Conservation (phyloP, 1,140 invertebrate species). For the Campoletis sonorensis region DNA sequence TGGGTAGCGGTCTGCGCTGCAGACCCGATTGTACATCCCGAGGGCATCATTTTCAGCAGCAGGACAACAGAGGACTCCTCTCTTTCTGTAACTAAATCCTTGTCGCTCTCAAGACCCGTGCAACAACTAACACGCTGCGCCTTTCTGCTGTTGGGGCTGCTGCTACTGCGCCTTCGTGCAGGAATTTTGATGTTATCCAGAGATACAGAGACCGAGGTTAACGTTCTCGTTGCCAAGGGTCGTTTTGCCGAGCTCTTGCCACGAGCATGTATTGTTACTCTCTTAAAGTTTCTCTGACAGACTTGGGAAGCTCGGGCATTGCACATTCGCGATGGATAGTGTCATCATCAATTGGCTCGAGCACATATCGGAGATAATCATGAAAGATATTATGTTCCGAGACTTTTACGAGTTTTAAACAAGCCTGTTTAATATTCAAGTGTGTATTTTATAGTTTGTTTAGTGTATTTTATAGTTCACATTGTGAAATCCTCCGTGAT, state of each 20-base stretch:
- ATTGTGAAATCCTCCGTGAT: background rate
- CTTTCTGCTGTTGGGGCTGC: slow-evolving; percentile 2
- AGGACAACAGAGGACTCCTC: background rate
- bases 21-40: background rate
- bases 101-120: no score
- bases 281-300: background rate
- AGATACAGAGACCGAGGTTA: slow-evolving; percentile 56
- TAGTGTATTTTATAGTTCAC: no score
- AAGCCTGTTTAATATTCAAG: background rate
- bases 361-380: slow-evolving; percentile 16
- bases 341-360: slow-evolving; percentile 12
- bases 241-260: slow-evolving; percentile 11
- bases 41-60: background rate
- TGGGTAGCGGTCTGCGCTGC: background rate
- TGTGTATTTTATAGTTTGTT: background rate
- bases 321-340: background rate
- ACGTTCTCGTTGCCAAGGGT: slow-evolving; percentile 30
- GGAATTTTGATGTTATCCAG: slow-evolving; percentile 65
- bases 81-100: slow-evolving; percentile 31
- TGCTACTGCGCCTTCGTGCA: slow-evolving; percentile 58
- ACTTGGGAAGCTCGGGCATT: background rate
- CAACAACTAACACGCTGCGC: background rate
- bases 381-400: background rate
- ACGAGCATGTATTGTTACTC: slow-evolving; percentile 7
- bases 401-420: background rate